Evolutionary conservation across 2,797 vertebrate genomes (phyloP).

Genomic region (Alfaro cultratus): DNA sequence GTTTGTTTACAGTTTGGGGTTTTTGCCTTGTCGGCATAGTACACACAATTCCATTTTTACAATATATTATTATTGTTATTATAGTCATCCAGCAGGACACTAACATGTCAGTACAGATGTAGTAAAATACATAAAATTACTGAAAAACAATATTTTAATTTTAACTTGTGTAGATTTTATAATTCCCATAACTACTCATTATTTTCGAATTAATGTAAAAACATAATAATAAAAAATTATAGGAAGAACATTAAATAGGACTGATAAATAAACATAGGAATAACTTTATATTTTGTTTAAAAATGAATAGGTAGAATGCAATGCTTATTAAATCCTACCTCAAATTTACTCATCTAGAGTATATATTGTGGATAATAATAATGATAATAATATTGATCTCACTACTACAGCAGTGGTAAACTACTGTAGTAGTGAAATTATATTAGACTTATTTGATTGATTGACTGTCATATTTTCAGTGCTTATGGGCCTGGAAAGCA

Average conservation of each 20-base stretch:
- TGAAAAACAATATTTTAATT: neutral
- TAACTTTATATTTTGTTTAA: neutral
- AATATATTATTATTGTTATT: neutral
- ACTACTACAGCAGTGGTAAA: no score
- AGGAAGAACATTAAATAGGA: neutral
- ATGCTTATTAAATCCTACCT: neutral
- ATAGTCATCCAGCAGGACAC: slow-evolving; percentile 8
- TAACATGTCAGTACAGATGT: neutral
- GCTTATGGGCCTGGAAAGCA: neutral
- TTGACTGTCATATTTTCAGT: neutral
- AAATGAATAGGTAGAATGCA: neutral
- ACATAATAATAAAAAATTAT: neutral
- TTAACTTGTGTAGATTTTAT: neutral
- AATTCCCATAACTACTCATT: neutral
- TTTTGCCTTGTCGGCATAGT: neutral
- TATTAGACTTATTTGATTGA: neutral
- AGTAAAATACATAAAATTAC: neutral
- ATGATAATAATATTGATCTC: neutral
- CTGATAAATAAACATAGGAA: neutral
- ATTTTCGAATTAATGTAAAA: neutral
- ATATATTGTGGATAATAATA: neutral
- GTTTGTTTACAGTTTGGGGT: neutral
- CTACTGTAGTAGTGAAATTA: neutral
- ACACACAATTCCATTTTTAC: neutral
- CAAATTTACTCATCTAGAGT: neutral